Conservation (phyloP, 2,113 vertebrate genomes). For the Bucco capensis region DNA sequence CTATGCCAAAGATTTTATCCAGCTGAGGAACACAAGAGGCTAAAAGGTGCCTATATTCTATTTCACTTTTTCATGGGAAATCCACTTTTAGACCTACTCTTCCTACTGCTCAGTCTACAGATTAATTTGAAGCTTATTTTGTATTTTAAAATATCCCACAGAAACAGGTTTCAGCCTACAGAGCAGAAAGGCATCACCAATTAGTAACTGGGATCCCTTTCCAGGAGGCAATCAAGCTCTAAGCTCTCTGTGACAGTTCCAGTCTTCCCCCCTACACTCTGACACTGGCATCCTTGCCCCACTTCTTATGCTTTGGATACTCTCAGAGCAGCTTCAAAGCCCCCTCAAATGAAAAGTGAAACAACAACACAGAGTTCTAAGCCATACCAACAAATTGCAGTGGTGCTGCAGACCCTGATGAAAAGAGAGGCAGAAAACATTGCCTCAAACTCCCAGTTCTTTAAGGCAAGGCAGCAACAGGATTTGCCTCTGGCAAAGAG, state of each 20-base stretch:
- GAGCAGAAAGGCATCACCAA: background rate
- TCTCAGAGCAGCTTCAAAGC: background rate
- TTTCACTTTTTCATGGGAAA: background rate
- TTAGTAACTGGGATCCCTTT: conserved; percentile 24
- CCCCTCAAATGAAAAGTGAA: background rate
- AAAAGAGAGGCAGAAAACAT: background rate
- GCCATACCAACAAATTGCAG: background rate
- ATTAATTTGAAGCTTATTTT: conserved; percentile 21
- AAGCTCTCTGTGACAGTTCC: background rate
- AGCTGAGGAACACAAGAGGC: background rate
- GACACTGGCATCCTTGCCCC: background rate
- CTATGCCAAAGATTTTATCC: background rate
- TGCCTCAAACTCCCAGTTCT: background rate
- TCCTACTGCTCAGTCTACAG: background rate
- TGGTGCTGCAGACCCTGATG: background rate
- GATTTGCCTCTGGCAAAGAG: background rate
- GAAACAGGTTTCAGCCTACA: background rate
- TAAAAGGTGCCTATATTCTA: background rate
- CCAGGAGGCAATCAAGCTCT: background rate
- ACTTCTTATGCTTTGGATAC: background rate
- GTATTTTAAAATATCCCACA: background rate
- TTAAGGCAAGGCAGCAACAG: background rate
- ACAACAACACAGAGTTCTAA: background rate
- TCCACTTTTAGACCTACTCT: background rate
- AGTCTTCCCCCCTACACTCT: background rate